A percentile compares a stretch with the other conserved stretches of the same genome.
These are phyloP conservation scores for Leucophenga maculata DNA, from an alignment of 2,888 invertebrate species.

Conservation along the genomic window DNA sequence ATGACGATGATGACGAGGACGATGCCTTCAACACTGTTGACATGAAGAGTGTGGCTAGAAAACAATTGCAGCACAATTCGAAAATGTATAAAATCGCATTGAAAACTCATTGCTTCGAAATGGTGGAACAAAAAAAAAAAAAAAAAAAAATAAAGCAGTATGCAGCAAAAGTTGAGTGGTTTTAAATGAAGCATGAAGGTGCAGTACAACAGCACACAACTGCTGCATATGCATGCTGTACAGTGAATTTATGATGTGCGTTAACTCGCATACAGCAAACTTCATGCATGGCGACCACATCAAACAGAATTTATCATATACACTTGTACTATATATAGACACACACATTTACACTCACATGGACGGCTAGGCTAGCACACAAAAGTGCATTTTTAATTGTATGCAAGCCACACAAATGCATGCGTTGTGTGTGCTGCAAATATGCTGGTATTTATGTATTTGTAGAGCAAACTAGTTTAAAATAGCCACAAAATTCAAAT, in stretches of 20 bases:
- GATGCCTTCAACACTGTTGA: not conserved
- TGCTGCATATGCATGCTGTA: not conserved
- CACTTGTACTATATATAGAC: not conserved
- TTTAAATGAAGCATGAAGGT: not conserved
- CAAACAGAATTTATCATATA: slow-evolving; percentile 15
- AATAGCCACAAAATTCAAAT: not conserved
- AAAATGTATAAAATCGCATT: not conserved
- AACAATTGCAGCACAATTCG: slow-evolving; percentile 9
- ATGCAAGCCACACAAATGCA: not conserved
- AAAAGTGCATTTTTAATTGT: slow-evolving; percentile 10
- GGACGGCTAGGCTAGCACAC: not conserved
- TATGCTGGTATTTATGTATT: too few species aligned
- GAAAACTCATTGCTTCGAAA: not conserved
- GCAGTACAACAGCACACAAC: not conserved
- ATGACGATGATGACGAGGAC: not conserved
- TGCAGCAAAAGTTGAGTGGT: too few species aligned
- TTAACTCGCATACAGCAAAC: not conserved
- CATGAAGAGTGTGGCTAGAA: slow-evolving; percentile 11
- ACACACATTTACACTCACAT: not conserved
- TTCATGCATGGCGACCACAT: not conserved
- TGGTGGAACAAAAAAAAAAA: not conserved
- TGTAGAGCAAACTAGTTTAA: slow-evolving; percentile 1
- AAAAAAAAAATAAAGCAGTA: not conserved
- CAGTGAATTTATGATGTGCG: slow-evolving; percentile 12
- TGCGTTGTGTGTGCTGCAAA: not conserved